These are phyloP conservation scores for Eunapius fragilis DNA, from an alignment of 37 sponge, comb jelly and placozoan genomes.

Conservation along the genomic window DNA sequence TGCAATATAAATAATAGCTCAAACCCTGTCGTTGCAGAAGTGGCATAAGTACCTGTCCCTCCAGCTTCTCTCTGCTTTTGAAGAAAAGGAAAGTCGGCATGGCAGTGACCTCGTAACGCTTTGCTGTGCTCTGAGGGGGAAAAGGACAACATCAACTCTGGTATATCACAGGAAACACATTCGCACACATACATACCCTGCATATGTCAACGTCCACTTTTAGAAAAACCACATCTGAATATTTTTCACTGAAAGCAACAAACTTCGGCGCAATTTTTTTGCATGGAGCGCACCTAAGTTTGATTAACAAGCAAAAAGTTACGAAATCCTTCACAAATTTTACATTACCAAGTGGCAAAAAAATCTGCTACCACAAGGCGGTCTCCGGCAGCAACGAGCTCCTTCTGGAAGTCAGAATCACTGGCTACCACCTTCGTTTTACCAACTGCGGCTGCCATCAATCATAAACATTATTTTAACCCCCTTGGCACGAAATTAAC, in stretches of 20 bases:
- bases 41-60: slow-evolving; percentile 10
- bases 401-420: slow-evolving; percentile 68
- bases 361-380: slow-evolving; percentile 80
- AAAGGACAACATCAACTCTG: too few relatives aligned
- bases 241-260: slow-evolving; percentile 56
- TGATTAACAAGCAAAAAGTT: not conserved
- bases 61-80: slow-evolving; percentile 44
- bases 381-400: slow-evolving; percentile 44
- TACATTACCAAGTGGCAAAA: slow-evolving; percentile 62
- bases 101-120: slow-evolving; percentile 53
- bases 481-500: not conserved
- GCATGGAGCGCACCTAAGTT: slow-evolving; percentile 74
- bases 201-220: slow-evolving; percentile 67
- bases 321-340: not conserved
- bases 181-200: slow-evolving; percentile 55
- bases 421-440: slow-evolving; percentile 22
- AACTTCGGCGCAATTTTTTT: slow-evolving; percentile 70
- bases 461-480: not conserved
- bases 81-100: slow-evolving; percentile 82
- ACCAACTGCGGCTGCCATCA: slow-evolving; percentile 14
- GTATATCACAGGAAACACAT: too few relatives aligned
- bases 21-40: not conserved
- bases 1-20: too few relatives aligned
- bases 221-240: slow-evolving; percentile 45
- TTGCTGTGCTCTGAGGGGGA: slow-evolving; percentile 56